phyloP scores from a whole-genome alignment of 2,888 invertebrate species.

The Temnothorax unifasciatus region DNA sequence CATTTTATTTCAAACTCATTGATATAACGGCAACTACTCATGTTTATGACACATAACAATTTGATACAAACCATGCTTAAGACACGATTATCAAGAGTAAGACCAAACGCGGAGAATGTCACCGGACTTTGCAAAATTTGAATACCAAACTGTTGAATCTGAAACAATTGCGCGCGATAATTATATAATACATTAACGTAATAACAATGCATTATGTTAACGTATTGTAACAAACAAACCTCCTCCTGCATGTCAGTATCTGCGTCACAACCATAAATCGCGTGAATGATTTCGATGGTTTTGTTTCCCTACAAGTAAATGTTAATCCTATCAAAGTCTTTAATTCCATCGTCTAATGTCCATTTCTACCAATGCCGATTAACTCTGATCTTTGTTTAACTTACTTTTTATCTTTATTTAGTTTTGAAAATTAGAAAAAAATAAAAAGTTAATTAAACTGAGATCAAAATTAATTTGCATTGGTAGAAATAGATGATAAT shows the following conservation, averaged over 20 bases:
- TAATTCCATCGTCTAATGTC: background rate
- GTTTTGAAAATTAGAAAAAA: too few relatives aligned
- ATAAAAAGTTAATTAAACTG: too few relatives aligned
- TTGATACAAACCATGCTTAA: conserved; percentile 52
- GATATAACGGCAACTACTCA: background rate
- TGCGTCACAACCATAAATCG: background rate
- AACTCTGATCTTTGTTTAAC: too few relatives aligned
- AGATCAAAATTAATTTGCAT: too few relatives aligned
- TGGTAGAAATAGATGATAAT: background rate
- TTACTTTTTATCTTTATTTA: too few relatives aligned
- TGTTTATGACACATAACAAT: too few relatives aligned
- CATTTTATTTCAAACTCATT: background rate
- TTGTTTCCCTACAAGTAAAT: conserved; percentile 48
- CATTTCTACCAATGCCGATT: too few relatives aligned
- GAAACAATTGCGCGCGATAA: background rate
- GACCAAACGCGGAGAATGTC: conserved; percentile 3
- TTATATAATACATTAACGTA: background rate
- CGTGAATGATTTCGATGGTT: conserved; percentile 46
- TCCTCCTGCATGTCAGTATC: conserved; percentile 55
- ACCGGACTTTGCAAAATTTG: conserved; percentile 57
- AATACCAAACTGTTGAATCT: conserved; percentile 64
- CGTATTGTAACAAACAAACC: conserved; percentile 28
- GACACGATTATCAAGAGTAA: conserved; percentile 43
- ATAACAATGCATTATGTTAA: background rate
- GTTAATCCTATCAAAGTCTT: background rate